phyloP scores from a whole-genome alignment of 2,888 invertebrate species.

The Diarsia mendica region DNA sequence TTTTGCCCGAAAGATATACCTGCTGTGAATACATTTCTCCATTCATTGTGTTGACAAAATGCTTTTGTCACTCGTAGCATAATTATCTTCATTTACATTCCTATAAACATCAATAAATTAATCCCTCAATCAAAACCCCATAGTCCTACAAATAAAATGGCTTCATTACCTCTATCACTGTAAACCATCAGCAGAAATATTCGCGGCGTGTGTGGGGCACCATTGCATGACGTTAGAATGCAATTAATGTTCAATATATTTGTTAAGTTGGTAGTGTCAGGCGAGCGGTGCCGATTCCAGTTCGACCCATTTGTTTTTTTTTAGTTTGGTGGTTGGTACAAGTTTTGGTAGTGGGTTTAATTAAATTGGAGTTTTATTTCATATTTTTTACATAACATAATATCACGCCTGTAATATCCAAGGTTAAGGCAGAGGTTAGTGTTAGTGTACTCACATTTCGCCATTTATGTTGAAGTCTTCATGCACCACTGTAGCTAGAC shows the following conservation, averaged over 20 bases:
- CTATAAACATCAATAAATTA: slow-evolving; percentile 10
- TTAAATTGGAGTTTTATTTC: slow-evolving; percentile 10
- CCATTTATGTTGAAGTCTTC: no score
- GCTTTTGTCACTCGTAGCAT: no score
- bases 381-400: no score
- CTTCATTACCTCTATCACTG: slow-evolving; percentile 53
- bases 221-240: slow-evolving; percentile 77
- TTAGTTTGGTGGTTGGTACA: slow-evolving; percentile 32
- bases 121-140: background rate
- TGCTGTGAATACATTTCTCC: no score
- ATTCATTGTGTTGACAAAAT: no score
- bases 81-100: background rate
- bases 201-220: slow-evolving; percentile 48
- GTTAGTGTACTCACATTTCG: no score
- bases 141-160: slow-evolving; percentile 37
- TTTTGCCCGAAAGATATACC: no score
- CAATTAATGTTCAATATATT: slow-evolving; percentile 79
- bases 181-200: slow-evolving; percentile 42
- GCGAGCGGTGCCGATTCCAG: slow-evolving; percentile 60
- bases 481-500: no score
- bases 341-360: slow-evolving; percentile 22
- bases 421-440: no score
- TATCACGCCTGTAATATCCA: no score
- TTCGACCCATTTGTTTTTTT: slow-evolving; percentile 37
- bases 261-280: slow-evolving; percentile 68